Base-by-base conservation (phyloP, 2,888 invertebrate species). In the Iselma pallidipennis region DNA sequence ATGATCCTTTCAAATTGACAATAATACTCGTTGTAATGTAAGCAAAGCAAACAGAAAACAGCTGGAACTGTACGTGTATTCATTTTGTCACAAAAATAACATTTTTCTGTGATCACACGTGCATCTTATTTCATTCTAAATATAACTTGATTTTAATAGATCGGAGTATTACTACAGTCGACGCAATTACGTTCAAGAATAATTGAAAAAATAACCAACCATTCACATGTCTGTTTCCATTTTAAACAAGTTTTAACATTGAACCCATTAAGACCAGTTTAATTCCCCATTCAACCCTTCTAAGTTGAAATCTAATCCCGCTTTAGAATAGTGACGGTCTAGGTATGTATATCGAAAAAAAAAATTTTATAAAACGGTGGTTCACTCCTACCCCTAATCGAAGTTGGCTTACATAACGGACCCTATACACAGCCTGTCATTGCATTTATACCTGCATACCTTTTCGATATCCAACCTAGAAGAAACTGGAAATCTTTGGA, bases 401-500 rank as follows among this genome's bases (percentile, higher is more conserved):
- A 63, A 63, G 45, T 33, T 48, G 4, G 57, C 68, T 70, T 68
- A 66, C 71, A 74, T 74, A 76, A 75, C 74, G 74, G 71, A 71
- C 10, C 21, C 21, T 73, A 70, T 71, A 72, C 74, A 72, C 74
- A 72, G 75, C 74, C 76, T 77, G 77, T 77, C 76, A 77, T 76
- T 78, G 76, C 75, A 76, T 73, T 75, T 16, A 42, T 42, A 78
- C 79, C 79, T 79, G 79, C 74, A 76, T 73, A 71, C 74, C 51
- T 26, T 51, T 50, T n/a, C 10, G 29, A 50, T 14, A 9, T 25
- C 14, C 6, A 4, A 49, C 10, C 7, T 9, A 33, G 25, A 28
- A 49, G 48, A 55, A 48, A 21, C 16, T 14, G 16, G 37, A 37
- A 37, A 5, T n/a, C n/a, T n/a, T 6, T 2, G 37, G 37, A 37